Conservation (phyloP, 2,888 invertebrate genomes). For the Helicoverpa assulta region DNA sequence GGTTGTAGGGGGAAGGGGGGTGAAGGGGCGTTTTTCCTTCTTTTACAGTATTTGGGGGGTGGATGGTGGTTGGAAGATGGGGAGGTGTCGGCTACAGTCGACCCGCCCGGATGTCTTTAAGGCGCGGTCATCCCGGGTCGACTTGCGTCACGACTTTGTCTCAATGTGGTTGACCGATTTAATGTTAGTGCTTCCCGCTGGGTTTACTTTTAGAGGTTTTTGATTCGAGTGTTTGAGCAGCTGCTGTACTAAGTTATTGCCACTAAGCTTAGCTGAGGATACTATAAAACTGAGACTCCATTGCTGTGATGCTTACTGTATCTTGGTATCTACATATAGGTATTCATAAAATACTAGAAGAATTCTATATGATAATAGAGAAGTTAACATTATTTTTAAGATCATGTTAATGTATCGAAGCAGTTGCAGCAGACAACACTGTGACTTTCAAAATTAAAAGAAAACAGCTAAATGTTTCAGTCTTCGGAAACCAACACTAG, state of each 20-base stretch:
- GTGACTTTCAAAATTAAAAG: too few relatives aligned
- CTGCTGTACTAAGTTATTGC: background rate
- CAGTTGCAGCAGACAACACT: too few relatives aligned
- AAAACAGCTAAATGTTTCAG: too few relatives aligned
- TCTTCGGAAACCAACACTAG: too few relatives aligned
- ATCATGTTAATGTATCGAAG: too few relatives aligned
- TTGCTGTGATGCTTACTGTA: background rate
- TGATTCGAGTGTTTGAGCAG: background rate
- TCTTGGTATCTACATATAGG: too few relatives aligned
- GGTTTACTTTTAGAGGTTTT: slow-evolving; percentile 7
- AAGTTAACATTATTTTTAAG: too few relatives aligned
- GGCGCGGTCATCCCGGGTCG: slow-evolving; percentile 65
- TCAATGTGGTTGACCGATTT: slow-evolving; percentile 53
- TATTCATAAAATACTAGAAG: too few relatives aligned
- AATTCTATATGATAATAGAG: too few relatives aligned
- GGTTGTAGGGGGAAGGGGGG: slow-evolving; percentile 62
- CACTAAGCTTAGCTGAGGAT: background rate
- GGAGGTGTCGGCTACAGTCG: slow-evolving; percentile 64
- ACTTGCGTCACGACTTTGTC: slow-evolving; percentile 60
- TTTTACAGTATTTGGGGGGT: slow-evolving; percentile 78
- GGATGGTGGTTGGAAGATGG: slow-evolving; percentile 43
- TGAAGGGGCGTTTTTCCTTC: slow-evolving; percentile 72
- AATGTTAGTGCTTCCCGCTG: slow-evolving; percentile 30
- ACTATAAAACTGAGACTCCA: background rate
- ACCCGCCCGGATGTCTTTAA: slow-evolving; percentile 67